Percentiles rank a stretch among this genome's conserved stretches.
Conservation (phyloP, 2,797 vertebrate genomes). For the Morelia viridis region DNA sequence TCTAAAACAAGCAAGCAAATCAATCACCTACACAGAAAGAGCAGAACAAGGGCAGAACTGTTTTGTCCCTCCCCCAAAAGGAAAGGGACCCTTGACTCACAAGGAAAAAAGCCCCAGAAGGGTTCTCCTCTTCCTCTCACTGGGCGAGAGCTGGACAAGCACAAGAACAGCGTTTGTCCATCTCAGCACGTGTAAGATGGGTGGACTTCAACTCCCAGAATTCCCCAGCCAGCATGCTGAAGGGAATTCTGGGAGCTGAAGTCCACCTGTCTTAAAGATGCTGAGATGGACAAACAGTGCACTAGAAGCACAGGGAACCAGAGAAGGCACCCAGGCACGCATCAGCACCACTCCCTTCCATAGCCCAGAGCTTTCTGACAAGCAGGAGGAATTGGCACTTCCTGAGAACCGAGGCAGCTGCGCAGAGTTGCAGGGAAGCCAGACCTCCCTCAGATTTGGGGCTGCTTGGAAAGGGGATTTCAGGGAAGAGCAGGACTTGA, state of each 20-base stretch:
- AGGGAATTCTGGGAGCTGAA: neutral
- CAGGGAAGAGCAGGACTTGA: neutral
- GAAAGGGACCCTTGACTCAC: neutral
- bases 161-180: too few relatives aligned
- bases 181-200: too few relatives aligned
- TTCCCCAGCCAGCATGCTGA: neutral
- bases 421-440: neutral
- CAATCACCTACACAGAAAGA: neutral
- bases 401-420: neutral
- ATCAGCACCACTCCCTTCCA: neutral
- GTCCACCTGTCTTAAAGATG: neutral
- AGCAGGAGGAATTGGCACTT: neutral
- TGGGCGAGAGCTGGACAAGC: neutral
- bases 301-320: neutral
- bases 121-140: too few relatives aligned
- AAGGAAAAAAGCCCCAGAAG: neutral
- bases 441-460: neutral
- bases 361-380: neutral
- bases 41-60: neutral
- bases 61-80: neutral
- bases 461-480: neutral
- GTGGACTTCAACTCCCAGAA: too few relatives aligned
- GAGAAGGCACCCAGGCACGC: neutral
- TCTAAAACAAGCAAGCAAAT: conserved; percentile 6
- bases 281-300: neutral